Conservation (phyloP, 2,797 vertebrate genomes). For the Nannoperca australis region DNA sequence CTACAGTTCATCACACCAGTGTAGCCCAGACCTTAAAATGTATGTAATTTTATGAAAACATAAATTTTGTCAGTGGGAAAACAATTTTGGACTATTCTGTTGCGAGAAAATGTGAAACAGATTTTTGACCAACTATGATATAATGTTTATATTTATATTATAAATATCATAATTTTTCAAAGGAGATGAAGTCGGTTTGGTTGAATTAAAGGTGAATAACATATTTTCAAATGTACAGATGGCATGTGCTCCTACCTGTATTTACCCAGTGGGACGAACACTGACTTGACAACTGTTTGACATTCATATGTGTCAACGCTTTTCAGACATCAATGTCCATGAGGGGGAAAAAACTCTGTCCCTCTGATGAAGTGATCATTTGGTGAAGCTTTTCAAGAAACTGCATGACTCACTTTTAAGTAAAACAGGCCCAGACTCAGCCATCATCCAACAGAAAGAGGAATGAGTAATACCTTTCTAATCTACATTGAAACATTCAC, state of each 20-base stretch:
- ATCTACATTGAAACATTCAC: background rate
- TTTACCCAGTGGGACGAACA: background rate
- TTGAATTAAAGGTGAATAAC: background rate
- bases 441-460: background rate
- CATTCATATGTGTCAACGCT: constrained; percentile 11
- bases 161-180: constrained; percentile 1
- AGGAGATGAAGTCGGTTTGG: background rate
- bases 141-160: background rate
- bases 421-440: background rate
- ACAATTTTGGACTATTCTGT: background rate
- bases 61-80: background rate
- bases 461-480: background rate
- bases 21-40: background rate
- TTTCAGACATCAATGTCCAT: constrained; percentile 5
- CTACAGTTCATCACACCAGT: constrained; percentile 16
- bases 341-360: background rate
- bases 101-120: background rate
- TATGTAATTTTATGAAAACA: background rate
- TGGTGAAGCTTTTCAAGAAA: constrained; percentile 21
- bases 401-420: constrained; percentile 8
- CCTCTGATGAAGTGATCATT: constrained; percentile 1
- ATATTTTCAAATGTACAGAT: constrained; percentile 7
- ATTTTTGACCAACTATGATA: background rate
- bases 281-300: background rate
- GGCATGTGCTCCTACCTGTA: background rate